These are phyloP conservation scores for Aythya baeri DNA, from an alignment of 2,113 vertebrate species.

Conservation along the genomic window DNA sequence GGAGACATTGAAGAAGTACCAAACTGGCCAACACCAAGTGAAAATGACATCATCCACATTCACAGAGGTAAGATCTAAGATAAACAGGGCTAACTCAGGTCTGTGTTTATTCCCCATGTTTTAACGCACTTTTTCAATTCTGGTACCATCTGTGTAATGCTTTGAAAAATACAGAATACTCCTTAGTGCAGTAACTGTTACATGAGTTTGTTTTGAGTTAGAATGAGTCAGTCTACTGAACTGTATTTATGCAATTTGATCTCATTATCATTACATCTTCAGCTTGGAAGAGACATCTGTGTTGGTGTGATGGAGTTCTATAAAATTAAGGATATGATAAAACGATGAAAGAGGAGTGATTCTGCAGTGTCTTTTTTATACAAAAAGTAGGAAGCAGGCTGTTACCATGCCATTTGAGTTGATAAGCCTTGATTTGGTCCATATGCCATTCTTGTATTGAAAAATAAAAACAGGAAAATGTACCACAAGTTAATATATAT, in stretches of 20 bases:
- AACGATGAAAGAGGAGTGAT: not conserved
- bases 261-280: not conserved
- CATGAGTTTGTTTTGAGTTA: not conserved
- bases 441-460: not conserved
- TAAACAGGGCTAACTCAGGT: not conserved
- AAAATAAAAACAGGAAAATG: not conserved
- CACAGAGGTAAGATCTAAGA: constrained; percentile 79
- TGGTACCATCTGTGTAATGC: not conserved
- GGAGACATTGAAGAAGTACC: constrained; percentile 77
- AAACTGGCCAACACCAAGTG: constrained; percentile 84
- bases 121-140: not conserved
- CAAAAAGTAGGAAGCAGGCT: not conserved
- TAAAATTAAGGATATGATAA: not conserved
- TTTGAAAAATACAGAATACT: not conserved
- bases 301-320: not conserved
- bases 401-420: not conserved
- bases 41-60: constrained; percentile 86
- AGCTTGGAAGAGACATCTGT: not conserved
- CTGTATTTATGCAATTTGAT: not conserved
- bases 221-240: not conserved
- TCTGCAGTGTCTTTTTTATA: not conserved
- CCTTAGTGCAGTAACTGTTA: not conserved
- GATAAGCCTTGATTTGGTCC: not conserved
- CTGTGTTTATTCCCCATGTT: not conserved
- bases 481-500: not conserved